Evolutionary conservation across 2,113 vertebrate genomes (phyloP).

Genomic region (Phalacrocorax carbo): DNA sequence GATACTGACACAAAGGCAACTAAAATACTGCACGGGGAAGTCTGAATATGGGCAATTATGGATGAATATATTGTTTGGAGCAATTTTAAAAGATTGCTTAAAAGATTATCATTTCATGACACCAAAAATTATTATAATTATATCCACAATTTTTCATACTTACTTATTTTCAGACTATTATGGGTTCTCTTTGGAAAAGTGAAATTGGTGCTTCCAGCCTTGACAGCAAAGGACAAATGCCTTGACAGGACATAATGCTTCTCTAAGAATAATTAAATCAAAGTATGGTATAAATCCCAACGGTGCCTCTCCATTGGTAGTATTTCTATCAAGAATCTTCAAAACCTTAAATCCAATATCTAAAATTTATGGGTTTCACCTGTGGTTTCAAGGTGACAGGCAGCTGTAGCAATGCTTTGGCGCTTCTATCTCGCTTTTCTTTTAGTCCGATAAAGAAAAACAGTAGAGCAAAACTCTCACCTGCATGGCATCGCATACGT

Average conservation of each 20-base stretch:
- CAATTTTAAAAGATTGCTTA: background rate
- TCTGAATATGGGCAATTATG: background rate
- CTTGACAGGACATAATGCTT: conserved; percentile 41
- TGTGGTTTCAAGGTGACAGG: conserved; percentile 53
- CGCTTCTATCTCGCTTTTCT: background rate
- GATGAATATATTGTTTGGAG: background rate
- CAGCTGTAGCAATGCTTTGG: background rate
- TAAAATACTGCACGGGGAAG: background rate
- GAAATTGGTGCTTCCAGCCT: conserved; percentile 8
- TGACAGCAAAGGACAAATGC: conserved; percentile 71
- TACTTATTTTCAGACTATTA: background rate
- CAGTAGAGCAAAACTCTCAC: background rate
- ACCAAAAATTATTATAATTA: background rate
- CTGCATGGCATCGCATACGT: background rate
- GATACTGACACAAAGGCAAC: background rate
- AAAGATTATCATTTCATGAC: background rate
- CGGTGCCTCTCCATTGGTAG: conserved; percentile 40
- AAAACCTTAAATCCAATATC: conserved; percentile 47
- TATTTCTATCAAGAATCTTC: conserved; percentile 59
- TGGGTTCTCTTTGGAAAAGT: background rate
- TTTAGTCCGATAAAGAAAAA: background rate
- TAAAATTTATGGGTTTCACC: conserved; percentile 43
- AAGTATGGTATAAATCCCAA: conserved; percentile 48
- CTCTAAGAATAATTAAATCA: conserved; percentile 65
- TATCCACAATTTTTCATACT: background rate